Evolutionary conservation across 2,888 invertebrate genomes (phyloP), one percentile per base, ranked within the genome.

Genomic region (Erebia epiphron): DNA sequence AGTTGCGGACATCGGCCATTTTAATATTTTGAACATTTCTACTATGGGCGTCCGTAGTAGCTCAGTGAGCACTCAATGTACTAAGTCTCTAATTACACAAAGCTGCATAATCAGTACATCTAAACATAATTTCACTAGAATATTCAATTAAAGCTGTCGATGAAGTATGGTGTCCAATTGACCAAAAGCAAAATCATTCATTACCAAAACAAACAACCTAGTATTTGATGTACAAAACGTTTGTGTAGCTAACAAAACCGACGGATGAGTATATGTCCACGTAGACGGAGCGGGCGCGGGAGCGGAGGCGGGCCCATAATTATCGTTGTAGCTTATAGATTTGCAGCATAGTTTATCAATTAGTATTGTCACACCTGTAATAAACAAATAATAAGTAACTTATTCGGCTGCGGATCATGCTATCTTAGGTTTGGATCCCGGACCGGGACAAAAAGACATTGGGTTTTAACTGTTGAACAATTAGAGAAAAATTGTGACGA

Each of bases 201-300:
- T 26, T 57, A 3, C 11, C 21, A 21, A 26, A 57, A 57, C 56
- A 57, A 57, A 26, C 26, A 26, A 14, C 21, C 11, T 10, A 21
- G 56, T 56, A 7, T 21, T 21, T 13, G 56, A 56, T 56, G 13
- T 21, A 56, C 56, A 56, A 56, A 56, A 21, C 56, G 56, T 56
- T 56, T 16, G 16, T 52, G 14, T 52, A n/a, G 8, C 52, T 16
- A 13, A 21, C 56, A 56, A 56, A 56, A 56, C 21, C 21, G 21
- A 35, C 56, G 5, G 56, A 1, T 26, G 56, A 13, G 14, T 13
- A 21, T 54, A 54, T 14, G 26, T 26, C 13, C 46, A 46, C 46
- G 13, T 46, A 46, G 46, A 11, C 2, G 0, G 13, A 9, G 46
- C 13, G 13, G 26, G 5, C 10, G 13, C 13, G 56, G 11, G 13